Percentiles rank a stretch among this genome's conserved stretches.
Conservation (phyloP, 2,797 vertebrate genomes). For the Tarsius wallacei region DNA sequence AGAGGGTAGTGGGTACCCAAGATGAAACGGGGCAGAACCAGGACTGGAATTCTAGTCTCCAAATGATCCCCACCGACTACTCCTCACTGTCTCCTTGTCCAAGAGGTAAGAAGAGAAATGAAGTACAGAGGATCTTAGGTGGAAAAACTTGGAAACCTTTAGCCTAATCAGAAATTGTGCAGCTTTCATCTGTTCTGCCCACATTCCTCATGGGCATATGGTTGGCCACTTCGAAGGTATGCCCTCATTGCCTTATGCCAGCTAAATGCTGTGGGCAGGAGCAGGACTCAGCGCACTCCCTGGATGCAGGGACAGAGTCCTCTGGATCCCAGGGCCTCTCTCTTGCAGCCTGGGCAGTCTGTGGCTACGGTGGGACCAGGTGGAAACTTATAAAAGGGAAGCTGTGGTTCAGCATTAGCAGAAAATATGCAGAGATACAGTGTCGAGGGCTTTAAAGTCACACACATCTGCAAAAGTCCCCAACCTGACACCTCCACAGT, state of each 20-base stretch:
- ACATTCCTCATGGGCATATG: neutral
- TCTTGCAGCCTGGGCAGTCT: neutral
- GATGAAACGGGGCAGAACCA: neutral
- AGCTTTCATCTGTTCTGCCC: neutral
- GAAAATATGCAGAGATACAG: neutral
- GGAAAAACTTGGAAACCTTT: neutral
- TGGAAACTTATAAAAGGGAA: constrained; percentile 76
- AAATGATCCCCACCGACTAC: too few relatives aligned
- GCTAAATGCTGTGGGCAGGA: neutral
- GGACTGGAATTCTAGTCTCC: neutral
- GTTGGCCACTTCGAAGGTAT: neutral
- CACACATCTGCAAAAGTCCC: neutral
- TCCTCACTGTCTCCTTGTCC: neutral
- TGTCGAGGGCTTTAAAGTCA: rapidly evolving
- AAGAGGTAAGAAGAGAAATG: neutral
- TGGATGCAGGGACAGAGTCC: neutral
- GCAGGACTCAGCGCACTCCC: neutral
- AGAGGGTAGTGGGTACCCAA: rapidly evolving
- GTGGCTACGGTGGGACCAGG: constrained; percentile 31
- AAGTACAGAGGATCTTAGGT: neutral
- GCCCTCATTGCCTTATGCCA: neutral
- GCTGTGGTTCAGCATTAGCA: constrained; percentile 40
- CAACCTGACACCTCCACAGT: neutral
- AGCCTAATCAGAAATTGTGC: neutral
- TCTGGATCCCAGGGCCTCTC: neutral